These are phyloP conservation scores for Yponomeuta cagnagella DNA, from an alignment of 2,888 invertebrate species.

Conservation along the genomic window DNA sequence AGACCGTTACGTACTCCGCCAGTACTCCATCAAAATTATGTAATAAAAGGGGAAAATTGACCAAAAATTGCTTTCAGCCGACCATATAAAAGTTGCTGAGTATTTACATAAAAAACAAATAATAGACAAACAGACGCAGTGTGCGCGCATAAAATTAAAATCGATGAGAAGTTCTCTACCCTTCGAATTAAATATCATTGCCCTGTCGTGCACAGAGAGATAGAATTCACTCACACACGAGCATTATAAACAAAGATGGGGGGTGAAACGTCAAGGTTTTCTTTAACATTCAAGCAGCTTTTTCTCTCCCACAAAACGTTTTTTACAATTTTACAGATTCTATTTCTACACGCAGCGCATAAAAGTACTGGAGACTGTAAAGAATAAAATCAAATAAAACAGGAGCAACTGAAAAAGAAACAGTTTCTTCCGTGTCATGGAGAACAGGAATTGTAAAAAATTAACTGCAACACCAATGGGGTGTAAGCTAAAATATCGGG, in stretches of 20 bases:
- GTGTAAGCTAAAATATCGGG: conserved; percentile 70
- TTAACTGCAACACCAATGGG: conserved; percentile 55
- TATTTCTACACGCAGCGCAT: neutral
- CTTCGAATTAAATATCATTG: conserved; percentile 74
- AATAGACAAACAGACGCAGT: conserved; percentile 63
- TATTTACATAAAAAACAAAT: conserved; percentile 76
- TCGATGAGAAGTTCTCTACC: conserved; percentile 71
- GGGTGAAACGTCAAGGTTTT: conserved; percentile 16
- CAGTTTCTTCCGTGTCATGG: conserved; percentile 54
- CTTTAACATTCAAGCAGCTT: neutral
- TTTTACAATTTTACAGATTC: too few relatives aligned
- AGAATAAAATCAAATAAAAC: neutral
- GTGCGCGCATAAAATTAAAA: conserved; percentile 75
- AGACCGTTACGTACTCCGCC: too few relatives aligned
- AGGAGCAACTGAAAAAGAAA: conserved; percentile 5
- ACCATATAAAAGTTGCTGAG: conserved; percentile 60
- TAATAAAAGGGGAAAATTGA: conserved; percentile 48
- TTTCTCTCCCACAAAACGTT: too few relatives aligned
- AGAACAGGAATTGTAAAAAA: conserved; percentile 57
- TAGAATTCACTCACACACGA: conserved; percentile 31
- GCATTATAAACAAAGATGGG: conserved; percentile 21
- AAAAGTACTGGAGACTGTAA: neutral
- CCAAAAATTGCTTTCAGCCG: conserved; percentile 58
- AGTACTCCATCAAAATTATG: conserved; percentile 22
- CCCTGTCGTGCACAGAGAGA: conserved; percentile 50